These are phyloP conservation scores for Podilymbus podiceps DNA, from an alignment of 2,113 vertebrate species.

Conservation along the genomic window DNA sequence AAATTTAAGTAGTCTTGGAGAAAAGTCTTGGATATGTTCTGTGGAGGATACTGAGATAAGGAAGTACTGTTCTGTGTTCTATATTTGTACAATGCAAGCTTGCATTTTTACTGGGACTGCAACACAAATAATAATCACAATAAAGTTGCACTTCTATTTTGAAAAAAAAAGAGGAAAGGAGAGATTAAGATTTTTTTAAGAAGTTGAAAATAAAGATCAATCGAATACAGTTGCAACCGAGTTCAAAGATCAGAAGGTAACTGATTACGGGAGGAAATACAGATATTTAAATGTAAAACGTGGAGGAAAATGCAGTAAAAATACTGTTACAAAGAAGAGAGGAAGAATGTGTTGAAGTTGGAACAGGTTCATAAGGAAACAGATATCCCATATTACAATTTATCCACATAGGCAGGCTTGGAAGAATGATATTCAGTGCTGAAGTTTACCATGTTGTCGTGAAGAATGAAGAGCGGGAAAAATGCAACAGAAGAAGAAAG, in stretches of 20 bases:
- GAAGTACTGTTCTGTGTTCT: background rate
- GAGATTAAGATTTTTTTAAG: background rate
- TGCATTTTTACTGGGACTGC: background rate
- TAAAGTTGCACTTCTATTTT: background rate
- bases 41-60: background rate
- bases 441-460: background rate
- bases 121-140: background rate
- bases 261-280: background rate
- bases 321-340: background rate
- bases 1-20: background rate
- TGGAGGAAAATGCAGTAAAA: background rate
- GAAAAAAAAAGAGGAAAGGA: background rate
- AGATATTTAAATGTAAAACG: background rate
- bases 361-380: background rate
- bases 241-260: background rate
- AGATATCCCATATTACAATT: background rate
- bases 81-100: background rate
- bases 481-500: background rate
- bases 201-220: background rate
- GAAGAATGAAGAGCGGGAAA: background rate
- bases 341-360: background rate
- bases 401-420: background rate
- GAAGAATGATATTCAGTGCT: background rate
- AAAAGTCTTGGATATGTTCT: background rate
- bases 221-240: background rate